Evolutionary conservation across 2,113 vertebrate species (phyloP).

Genomic region (Clarias macrocephalus): DNA sequence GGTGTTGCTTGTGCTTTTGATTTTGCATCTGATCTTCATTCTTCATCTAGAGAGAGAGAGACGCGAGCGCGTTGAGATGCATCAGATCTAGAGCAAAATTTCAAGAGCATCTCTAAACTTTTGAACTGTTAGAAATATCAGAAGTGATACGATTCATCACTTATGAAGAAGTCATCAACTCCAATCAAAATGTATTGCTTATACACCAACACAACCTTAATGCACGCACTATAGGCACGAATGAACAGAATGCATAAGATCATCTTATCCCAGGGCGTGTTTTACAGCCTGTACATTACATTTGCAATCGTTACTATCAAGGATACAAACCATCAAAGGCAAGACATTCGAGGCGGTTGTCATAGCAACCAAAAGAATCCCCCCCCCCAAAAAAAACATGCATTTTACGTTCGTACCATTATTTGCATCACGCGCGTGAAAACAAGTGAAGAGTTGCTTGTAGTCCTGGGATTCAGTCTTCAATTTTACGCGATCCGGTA

Average conservation of each 20-base stretch:
- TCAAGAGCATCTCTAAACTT: not conserved
- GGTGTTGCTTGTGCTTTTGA: not conserved
- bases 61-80: not conserved
- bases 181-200: not conserved
- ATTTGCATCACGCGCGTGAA: not conserved
- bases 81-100: not conserved
- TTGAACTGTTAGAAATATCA: not conserved
- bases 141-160: not conserved
- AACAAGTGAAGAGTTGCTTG: not conserved
- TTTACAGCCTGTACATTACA: not conserved
- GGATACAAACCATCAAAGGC: not conserved
- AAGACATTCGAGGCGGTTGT: not conserved
- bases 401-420: conserved; percentile 18
- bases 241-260: too few relatives aligned
- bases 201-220: not conserved
- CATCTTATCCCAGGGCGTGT: not conserved
- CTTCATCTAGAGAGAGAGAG: not conserved
- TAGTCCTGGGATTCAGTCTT: not conserved
- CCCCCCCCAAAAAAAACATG: not conserved
- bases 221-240: not conserved
- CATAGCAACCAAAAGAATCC: not conserved
- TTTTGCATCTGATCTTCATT: not conserved
- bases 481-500: not conserved
- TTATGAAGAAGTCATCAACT: not conserved
- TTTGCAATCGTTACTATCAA: not conserved